phyloP scores from a whole-genome alignment of 2,797 vertebrate species.

The Arctocebus calabarensis region DNA sequence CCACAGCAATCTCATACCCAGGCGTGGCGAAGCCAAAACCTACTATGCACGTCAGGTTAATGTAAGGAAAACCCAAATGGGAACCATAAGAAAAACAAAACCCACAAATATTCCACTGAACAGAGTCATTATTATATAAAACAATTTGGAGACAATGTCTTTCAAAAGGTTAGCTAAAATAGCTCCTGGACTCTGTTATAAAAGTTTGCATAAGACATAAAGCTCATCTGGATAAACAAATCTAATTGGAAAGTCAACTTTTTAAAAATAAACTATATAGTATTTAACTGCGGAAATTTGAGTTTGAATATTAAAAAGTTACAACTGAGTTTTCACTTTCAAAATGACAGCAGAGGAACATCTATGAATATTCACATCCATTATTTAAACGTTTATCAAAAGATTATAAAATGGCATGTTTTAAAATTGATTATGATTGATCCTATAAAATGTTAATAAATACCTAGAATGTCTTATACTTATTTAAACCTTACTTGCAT shows the following conservation, averaged over 20 bases:
- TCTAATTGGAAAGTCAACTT: constrained; percentile 18
- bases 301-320: constrained; percentile 32
- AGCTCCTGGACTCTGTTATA: background rate
- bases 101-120: background rate
- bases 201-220: constrained; percentile 32
- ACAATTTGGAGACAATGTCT: constrained; percentile 31
- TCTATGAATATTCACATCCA: background rate
- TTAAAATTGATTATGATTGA: constrained; percentile 31
- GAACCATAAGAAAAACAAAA: constrained; percentile 5
- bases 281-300: constrained; percentile 36
- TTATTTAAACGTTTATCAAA: constrained; percentile 39
- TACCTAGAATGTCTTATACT: constrained; percentile 24
- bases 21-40: constrained; percentile 12
- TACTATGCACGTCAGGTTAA: constrained; percentile 1
- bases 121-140: constrained; percentile 55
- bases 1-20: background rate
- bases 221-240: background rate
- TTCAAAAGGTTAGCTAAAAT: background rate
- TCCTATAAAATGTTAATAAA: constrained; percentile 46
- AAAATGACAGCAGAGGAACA: constrained; percentile 41
- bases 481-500: constrained; percentile 59
- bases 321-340: constrained; percentile 51
- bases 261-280: constrained; percentile 1
- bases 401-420: background rate
- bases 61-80: background rate